Conservation (phyloP, 2,113 vertebrate species). For the Macquaria australasica region DNA sequence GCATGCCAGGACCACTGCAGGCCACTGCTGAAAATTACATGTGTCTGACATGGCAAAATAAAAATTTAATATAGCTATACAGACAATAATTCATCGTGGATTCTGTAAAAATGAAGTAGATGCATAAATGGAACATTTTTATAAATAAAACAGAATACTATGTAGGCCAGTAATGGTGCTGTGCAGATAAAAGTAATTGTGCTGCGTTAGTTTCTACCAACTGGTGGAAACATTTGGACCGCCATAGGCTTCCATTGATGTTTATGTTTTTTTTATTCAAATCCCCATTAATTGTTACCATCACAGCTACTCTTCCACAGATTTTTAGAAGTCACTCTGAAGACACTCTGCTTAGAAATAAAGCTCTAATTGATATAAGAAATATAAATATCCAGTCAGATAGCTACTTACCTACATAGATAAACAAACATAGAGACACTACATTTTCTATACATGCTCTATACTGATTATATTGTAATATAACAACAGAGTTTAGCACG, state of each 20-base stretch:
- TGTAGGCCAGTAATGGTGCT: conserved; percentile 41
- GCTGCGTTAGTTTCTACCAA: conserved; percentile 55
- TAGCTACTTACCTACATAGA: background rate
- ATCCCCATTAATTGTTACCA: conserved; percentile 13
- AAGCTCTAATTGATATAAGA: background rate
- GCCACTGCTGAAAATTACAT: conserved; percentile 68
- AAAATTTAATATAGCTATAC: conserved; percentile 60
- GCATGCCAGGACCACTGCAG: conserved; percentile 47
- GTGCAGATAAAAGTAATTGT: conserved; percentile 50
- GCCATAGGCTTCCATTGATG: conserved; percentile 45
- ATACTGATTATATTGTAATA: background rate
- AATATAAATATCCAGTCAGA: background rate
- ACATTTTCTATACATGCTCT: background rate
- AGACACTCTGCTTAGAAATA: background rate
- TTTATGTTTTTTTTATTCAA: conserved; percentile 27
- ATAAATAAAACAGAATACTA: conserved; percentile 54
- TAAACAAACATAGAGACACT: background rate
- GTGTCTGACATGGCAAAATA: conserved; percentile 56
- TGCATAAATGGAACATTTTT: conserved; percentile 45
- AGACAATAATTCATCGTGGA: conserved; percentile 28
- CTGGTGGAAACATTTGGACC: conserved; percentile 63
- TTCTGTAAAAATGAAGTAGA: conserved; percentile 3
- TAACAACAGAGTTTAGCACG: background rate
- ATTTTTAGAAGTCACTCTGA: conserved; percentile 9
- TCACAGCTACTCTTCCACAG: conserved; percentile 3